Evolutionary conservation across 2,888 invertebrate species (phyloP).

Genomic region (Pteria penguin): DNA sequence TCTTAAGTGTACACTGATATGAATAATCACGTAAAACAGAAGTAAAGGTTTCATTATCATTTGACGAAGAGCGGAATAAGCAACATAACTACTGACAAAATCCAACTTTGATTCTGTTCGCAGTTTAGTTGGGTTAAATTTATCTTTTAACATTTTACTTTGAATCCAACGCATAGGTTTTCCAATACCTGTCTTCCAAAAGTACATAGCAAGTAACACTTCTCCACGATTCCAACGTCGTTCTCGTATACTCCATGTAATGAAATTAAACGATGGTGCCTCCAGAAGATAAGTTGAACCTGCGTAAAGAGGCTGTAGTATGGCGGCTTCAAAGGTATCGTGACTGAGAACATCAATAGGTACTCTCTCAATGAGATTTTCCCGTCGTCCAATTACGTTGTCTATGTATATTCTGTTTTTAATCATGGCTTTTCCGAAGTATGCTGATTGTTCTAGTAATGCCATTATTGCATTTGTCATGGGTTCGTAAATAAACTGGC

Average conservation of each 20-base stretch:
- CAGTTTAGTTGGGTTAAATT: conserved; percentile 68
- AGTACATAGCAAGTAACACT: conserved; percentile 70
- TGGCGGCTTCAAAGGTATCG: conserved; percentile 74
- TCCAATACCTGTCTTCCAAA: conserved; percentile 70
- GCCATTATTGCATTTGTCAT: conserved; percentile 70
- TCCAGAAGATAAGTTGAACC: conserved; percentile 66
- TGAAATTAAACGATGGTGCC: conserved; percentile 71
- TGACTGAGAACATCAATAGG: conserved; percentile 75
- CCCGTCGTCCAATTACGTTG: conserved; percentile 68
- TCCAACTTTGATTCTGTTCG: conserved; percentile 68
- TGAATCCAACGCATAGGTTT: conserved; percentile 67
- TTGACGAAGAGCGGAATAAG: conserved; percentile 70
- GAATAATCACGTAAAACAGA: conserved; percentile 66
- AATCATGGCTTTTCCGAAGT: conserved; percentile 73
- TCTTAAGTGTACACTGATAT: conserved; percentile 62
- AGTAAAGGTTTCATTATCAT: conserved; percentile 74
- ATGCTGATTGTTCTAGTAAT: conserved; percentile 68
- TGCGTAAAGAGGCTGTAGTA: conserved; percentile 68
- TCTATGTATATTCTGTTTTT: conserved; percentile 71
- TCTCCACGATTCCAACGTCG: conserved; percentile 74
- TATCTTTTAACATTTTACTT: conserved; percentile 62
- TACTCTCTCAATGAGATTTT: conserved; percentile 68
- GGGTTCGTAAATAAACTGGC: conserved; percentile 71
- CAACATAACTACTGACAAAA: conserved; percentile 70
- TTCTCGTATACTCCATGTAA: conserved; percentile 73